Conservation (phyloP, 1,140 invertebrate genomes). For the Lysiphlebus fabarum region DNA sequence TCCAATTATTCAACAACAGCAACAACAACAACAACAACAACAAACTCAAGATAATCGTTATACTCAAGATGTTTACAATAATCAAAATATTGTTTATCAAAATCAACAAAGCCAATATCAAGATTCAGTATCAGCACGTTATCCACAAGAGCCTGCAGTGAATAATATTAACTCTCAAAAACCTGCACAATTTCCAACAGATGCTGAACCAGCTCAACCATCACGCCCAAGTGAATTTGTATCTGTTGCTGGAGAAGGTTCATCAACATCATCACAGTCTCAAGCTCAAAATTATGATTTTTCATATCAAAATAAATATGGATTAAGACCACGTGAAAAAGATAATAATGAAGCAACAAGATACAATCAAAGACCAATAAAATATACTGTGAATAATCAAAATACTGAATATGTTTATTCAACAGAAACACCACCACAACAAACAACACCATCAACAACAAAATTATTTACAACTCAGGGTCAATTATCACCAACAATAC, state of each 20-base stretch:
- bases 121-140: neutral
- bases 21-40: neutral
- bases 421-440: conserved; percentile 8
- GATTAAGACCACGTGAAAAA: conserved; percentile 21
- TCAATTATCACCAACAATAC: conserved; percentile 24
- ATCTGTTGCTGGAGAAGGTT: neutral
- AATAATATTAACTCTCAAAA: conserved; percentile 40
- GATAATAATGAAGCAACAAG: conserved; percentile 8
- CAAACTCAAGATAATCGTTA: neutral
- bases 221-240: conserved; percentile 21
- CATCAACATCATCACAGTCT: neutral
- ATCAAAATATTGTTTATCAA: neutral
- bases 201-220: conserved; percentile 21
- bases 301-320: conserved; percentile 27
- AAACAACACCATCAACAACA: conserved; percentile 14
- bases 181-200: conserved; percentile 46
- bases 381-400: conserved; percentile 41
- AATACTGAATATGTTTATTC: conserved; percentile 45
- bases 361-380: conserved; percentile 25
- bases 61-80: neutral
- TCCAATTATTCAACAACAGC: conserved; percentile 9
- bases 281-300: conserved; percentile 14
- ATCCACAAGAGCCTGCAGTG: neutral
- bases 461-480: conserved; percentile 27
- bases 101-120: conserved; percentile 10